Conservation (phyloP, 2,113 vertebrate species). For the Syngnathoides biaculeatus region DNA sequence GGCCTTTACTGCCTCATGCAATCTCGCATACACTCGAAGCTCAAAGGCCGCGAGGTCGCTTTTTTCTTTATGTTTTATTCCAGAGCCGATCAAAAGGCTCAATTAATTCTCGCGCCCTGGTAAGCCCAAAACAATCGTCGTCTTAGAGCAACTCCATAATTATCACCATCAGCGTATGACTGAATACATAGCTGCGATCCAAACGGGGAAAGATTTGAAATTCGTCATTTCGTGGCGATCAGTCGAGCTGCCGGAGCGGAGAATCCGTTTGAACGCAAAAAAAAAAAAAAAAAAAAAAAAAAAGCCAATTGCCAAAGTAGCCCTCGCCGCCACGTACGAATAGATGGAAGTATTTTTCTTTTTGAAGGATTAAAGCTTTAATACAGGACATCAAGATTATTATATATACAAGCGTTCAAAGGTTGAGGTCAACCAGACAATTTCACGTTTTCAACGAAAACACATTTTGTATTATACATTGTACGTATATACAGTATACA, state of each 20-base stretch:
- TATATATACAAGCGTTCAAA: background rate
- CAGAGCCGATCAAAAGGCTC: conserved; percentile 34
- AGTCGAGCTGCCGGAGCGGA: too few species aligned
- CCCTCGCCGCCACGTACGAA: conserved; percentile 4
- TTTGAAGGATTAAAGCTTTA: background rate
- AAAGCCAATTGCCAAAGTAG: conserved; percentile 52
- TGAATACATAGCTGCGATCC: background rate
- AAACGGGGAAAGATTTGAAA: background rate
- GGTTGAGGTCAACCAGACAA: background rate
- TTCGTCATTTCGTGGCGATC: background rate
- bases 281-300: too few species aligned
- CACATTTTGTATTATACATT: background rate
- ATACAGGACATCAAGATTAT: background rate
- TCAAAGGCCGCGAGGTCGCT: conserved; percentile 40
- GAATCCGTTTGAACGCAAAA: background rate
- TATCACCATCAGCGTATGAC: background rate
- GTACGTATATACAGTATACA: background rate
- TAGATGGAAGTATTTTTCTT: conserved; percentile 11
- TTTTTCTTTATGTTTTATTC: conserved; percentile 31
- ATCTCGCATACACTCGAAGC: conserved; percentile 18
- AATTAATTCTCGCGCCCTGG: conserved; percentile 21
- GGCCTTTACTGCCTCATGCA: conserved; percentile 40
- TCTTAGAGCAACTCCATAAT: background rate
- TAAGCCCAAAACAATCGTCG: background rate
- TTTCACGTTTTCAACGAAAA: background rate